Base-by-base conservation (phyloP, 2,888 invertebrate species). In the Yponomeuta evonymella region DNA sequence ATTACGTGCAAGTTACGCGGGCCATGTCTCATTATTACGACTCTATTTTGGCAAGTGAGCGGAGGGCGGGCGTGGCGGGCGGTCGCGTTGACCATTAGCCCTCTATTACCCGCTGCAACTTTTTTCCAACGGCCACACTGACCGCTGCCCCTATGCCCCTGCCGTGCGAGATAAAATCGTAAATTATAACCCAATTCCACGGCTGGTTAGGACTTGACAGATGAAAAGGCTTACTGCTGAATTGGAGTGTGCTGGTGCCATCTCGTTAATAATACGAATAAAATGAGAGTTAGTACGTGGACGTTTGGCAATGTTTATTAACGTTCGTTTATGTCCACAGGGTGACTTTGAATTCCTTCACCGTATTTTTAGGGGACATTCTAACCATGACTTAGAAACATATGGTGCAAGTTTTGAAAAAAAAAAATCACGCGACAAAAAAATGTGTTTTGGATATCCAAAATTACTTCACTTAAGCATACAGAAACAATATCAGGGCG, bases 161-260 rank as follows among this genome's bases (percentile, higher is more conserved):
- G 84, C 84, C 84, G 77, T 78, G 72, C 79, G 84, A 89, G 91
- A 92, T 92, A 90, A 90, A 89, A 91, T 92, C 90, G 87, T 92
- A 92, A 92, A 92, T 92, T 91, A 92, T 89, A 90, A 89, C 90
- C 91, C 91, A 90, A 90, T 92, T 90, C 88, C 86, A 85, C 83
- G 85, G 89, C 83, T 89, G 90, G 43, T 90, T 90, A 89, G 85
- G 81, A 84, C 83, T 87, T 90, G 92, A 91, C 91, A 92, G 90
- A 91, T 91, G 90, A 92, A 92, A 92, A 91, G 91, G 89, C 86
- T 88, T 88, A 84, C 83, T 83, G 85, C 81, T 83, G 85, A 79
- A 78, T 77, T 78, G 75, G 82, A 85, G 83, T 83, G 82, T 80
- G 15, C 63, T 84, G 82, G 82, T 84, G 86, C 80, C 78, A 82